Evolutionary conservation across 2,888 invertebrate species (phyloP).

Genomic region (Formica aserva): DNA sequence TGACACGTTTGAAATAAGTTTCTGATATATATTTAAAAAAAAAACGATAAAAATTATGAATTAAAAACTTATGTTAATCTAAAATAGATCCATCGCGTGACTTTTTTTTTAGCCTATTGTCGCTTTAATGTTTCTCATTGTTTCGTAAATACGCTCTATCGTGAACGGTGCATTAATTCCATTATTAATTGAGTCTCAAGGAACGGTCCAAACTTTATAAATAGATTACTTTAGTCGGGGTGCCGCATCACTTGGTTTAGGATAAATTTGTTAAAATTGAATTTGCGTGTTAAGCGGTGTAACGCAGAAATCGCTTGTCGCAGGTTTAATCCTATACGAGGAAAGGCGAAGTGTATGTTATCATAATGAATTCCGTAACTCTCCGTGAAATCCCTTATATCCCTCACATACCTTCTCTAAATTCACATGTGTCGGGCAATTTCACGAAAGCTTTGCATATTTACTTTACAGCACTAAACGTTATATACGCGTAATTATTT

Average conservation of each 20-base stretch:
- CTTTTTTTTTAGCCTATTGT: neutral
- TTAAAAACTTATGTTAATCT: neutral
- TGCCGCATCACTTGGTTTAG: conserved; percentile 49
- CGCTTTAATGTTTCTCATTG: conserved; percentile 22
- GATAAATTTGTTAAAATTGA: conserved; percentile 55
- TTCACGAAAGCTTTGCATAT: conserved; percentile 9
- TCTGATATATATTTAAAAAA: neutral
- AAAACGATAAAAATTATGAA: neutral
- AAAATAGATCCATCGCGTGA: neutral
- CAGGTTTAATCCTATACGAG: conserved; percentile 45
- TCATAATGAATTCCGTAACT: conserved; percentile 48
- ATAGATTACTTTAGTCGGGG: conserved; percentile 42
- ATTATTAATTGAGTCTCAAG: conserved; percentile 47
- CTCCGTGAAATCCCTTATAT: conserved; percentile 11
- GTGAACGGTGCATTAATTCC: conserved; percentile 24
- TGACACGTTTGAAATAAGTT: neutral
- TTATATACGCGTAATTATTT: neutral
- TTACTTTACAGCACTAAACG: neutral
- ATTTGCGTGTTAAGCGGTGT: conserved; percentile 52
- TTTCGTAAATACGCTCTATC: conserved; percentile 30
- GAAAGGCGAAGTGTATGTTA: conserved; percentile 32
- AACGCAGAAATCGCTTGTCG: conserved; percentile 56
- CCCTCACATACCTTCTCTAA: neutral
- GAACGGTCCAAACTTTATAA: conserved; percentile 46
- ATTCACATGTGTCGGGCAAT: conserved; percentile 8